Conservation (phyloP, 2,888 invertebrate genomes). For the Lycophotia porphyrea region DNA sequence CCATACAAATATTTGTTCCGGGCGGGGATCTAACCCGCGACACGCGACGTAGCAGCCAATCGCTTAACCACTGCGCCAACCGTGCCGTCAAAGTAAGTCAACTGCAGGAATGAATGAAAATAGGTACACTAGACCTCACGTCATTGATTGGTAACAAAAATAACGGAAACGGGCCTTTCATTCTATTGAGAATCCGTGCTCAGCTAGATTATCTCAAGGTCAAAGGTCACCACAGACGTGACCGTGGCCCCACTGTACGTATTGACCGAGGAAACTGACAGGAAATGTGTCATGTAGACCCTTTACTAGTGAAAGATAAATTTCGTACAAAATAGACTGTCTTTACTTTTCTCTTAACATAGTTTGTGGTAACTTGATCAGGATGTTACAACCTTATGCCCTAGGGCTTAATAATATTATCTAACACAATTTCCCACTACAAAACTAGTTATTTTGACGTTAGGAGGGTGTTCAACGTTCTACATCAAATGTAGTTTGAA, state of each 20-base stretch:
- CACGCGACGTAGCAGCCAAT: too few species aligned
- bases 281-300: not conserved
- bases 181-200: not conserved
- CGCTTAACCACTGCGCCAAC: too few species aligned
- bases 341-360: slow-evolving; percentile 1
- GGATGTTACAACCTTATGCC: slow-evolving; percentile 12
- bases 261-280: not conserved
- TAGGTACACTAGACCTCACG: not conserved
- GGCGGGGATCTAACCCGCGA: too few species aligned
- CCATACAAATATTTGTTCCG: too few species aligned
- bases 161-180: too few species aligned
- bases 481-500: not conserved
- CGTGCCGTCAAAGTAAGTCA: too few species aligned
- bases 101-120: not conserved
- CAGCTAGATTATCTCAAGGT: not conserved
- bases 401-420: slow-evolving; percentile 5
- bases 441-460: slow-evolving; percentile 10
- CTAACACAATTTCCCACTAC: slow-evolving; percentile 1
- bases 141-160: not conserved
- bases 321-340: not conserved
- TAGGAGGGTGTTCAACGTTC: not conserved
- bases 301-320: not conserved
- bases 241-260: not conserved
- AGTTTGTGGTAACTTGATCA: not conserved
- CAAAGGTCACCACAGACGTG: not conserved